Conservation (phyloP, 1,140 invertebrate species). For the Callitettix versicolor region DNA sequence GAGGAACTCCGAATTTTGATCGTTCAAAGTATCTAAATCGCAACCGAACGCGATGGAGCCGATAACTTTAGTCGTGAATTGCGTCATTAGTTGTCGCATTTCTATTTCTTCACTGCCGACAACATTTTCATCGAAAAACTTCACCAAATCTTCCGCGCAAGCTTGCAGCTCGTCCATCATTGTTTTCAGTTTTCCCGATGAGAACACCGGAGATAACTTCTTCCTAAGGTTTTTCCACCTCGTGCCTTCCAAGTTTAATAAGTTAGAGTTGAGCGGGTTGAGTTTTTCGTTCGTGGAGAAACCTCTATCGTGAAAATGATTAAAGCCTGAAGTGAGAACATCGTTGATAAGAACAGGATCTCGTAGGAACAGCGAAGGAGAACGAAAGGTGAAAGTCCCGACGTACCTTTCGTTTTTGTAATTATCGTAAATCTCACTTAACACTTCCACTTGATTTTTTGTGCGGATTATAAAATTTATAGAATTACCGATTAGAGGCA, state of each 20-base stretch:
- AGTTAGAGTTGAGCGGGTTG: slow-evolving; percentile 23
- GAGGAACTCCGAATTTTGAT: slow-evolving; percentile 38
- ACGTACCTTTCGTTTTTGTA: slow-evolving; percentile 15
- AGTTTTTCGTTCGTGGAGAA: slow-evolving; percentile 21
- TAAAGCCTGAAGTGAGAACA: slow-evolving; percentile 39
- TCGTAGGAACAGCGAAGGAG: slow-evolving; percentile 31
- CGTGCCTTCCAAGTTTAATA: slow-evolving; percentile 27
- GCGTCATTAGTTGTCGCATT: slow-evolving; percentile 34
- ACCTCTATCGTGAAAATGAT: slow-evolving; percentile 34
- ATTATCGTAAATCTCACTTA: slow-evolving; percentile 15
- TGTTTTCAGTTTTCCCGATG: slow-evolving; percentile 25
- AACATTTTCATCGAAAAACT: background rate
- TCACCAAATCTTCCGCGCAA: slow-evolving; percentile 3
- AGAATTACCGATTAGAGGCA: slow-evolving; percentile 22
- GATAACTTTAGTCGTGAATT: slow-evolving; percentile 46
- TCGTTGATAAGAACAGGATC: slow-evolving; percentile 38
- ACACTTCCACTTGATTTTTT: background rate
- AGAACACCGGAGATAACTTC: slow-evolving; percentile 28
- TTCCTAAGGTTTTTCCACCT: slow-evolving; percentile 32
- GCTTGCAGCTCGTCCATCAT: slow-evolving; percentile 25
- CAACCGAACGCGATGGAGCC: slow-evolving; percentile 44
- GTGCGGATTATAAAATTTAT: background rate
- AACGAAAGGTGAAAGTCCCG: slow-evolving; percentile 19
- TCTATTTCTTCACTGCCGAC: slow-evolving; percentile 25
- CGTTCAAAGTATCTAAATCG: slow-evolving; percentile 38